phyloP scores from a whole-genome alignment of 1,140 invertebrate species.

The Saxidomus purpurata region DNA sequence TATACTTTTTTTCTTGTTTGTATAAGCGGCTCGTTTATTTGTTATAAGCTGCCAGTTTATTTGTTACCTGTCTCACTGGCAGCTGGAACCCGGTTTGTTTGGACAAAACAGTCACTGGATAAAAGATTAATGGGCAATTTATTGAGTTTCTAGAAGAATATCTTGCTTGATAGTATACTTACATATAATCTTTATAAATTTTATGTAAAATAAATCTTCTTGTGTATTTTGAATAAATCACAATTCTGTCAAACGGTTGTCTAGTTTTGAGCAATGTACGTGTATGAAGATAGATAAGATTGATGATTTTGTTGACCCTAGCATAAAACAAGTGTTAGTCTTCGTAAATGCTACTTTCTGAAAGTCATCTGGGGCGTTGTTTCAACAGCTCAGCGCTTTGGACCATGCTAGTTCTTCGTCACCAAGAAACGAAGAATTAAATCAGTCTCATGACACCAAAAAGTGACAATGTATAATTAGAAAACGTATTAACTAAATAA shows the following conservation, averaged over 20 bases:
- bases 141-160: neutral
- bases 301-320: neutral
- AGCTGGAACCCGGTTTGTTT: conserved; percentile 20
- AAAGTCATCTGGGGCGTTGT: no score
- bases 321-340: no score
- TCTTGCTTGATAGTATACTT: neutral
- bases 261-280: neutral
- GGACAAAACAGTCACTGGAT: neutral
- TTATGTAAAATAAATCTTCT: neutral
- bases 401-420: no score
- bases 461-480: no score
- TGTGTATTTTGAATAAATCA: conserved; percentile 2
- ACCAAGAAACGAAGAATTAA: no score
- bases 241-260: neutral
- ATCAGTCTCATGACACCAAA: no score
- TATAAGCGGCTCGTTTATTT: conserved; percentile 9
- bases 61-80: neutral
- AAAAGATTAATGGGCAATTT: conserved; percentile 8
- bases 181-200: neutral
- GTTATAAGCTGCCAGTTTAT: conserved; percentile 23
- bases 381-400: no score
- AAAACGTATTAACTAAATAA: no score
- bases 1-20: neutral
- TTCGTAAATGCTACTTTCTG: no score
- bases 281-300: neutral